Conservation (phyloP, 2,113 vertebrate species). For the Bambusicola thoracicus region DNA sequence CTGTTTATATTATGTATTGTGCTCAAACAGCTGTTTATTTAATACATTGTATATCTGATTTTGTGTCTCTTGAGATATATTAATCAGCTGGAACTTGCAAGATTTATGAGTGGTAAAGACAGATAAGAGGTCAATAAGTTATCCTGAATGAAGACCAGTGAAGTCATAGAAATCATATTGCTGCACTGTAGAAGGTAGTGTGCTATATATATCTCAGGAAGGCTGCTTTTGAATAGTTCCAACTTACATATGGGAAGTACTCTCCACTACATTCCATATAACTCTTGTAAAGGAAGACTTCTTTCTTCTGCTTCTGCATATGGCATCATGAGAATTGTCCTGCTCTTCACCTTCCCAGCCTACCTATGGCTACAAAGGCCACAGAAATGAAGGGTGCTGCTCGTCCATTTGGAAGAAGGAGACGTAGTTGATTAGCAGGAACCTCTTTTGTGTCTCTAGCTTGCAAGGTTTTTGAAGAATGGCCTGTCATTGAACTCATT, state of each 20-base stretch:
- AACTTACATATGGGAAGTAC: not conserved
- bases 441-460: not conserved
- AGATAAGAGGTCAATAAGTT: not conserved
- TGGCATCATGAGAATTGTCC: accelerated
- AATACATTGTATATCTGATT: not conserved
- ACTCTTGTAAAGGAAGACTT: not conserved
- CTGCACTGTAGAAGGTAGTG: not conserved
- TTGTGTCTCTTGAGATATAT: not conserved
- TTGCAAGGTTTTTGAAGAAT: not conserved
- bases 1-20: not conserved
- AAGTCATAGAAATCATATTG: not conserved
- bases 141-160: not conserved
- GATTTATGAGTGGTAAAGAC: not conserved
- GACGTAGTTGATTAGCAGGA: not conserved
- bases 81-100: not conserved
- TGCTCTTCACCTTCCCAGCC: not conserved
- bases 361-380: not conserved
- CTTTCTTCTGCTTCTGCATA: not conserved
- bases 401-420: not conserved
- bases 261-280: not conserved
- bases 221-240: not conserved
- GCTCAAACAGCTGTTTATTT: not conserved
- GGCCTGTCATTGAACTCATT: not conserved
- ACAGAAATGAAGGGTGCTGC: not conserved
- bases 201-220: not conserved